Percentiles rank a stretch among this genome's conserved stretches.
These are phyloP conservation scores for Trichomycterus rosablanca DNA, from an alignment of 2,113 vertebrate species.

Conservation along the genomic window DNA sequence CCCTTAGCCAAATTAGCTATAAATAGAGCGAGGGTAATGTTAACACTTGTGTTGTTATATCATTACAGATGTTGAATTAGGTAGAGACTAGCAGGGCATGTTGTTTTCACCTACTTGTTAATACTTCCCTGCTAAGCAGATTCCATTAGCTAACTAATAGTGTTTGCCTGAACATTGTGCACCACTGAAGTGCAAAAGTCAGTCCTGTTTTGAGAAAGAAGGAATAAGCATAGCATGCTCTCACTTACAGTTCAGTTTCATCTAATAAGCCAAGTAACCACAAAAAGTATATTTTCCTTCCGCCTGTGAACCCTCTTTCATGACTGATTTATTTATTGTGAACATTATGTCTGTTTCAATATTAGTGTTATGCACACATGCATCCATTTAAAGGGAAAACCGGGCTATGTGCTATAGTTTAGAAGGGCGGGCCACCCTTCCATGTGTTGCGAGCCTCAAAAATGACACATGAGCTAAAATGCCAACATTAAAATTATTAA, in stretches of 20 bases:
- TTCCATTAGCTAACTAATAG: not conserved
- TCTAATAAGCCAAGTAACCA: not conserved
- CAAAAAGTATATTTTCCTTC: too few relatives aligned
- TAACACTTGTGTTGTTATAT: too few relatives aligned
- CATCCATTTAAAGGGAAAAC: too few relatives aligned
- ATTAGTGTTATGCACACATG: too few relatives aligned
- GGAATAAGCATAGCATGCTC: not conserved
- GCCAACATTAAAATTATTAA: too few relatives aligned
- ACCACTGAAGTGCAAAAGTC: not conserved
- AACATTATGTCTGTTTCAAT: too few relatives aligned
- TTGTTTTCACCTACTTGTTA: not conserved
- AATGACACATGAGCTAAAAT: too few relatives aligned
- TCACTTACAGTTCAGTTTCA: not conserved
- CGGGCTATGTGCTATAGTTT: too few relatives aligned
- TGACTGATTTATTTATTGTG: too few relatives aligned
- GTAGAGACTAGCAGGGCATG: not conserved
- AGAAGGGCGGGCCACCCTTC: too few relatives aligned
- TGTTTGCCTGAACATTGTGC: not conserved
- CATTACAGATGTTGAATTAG: not conserved
- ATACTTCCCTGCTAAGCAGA: constrained; percentile 1
- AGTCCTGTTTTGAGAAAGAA: not conserved
- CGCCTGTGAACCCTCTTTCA: too few relatives aligned
- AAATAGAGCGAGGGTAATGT: not conserved
- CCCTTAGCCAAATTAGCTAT: constrained; percentile 3
- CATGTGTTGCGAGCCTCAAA: too few relatives aligned